phyloP scores from a whole-genome alignment of 2,797 vertebrate species.

The Avahi laniger region DNA sequence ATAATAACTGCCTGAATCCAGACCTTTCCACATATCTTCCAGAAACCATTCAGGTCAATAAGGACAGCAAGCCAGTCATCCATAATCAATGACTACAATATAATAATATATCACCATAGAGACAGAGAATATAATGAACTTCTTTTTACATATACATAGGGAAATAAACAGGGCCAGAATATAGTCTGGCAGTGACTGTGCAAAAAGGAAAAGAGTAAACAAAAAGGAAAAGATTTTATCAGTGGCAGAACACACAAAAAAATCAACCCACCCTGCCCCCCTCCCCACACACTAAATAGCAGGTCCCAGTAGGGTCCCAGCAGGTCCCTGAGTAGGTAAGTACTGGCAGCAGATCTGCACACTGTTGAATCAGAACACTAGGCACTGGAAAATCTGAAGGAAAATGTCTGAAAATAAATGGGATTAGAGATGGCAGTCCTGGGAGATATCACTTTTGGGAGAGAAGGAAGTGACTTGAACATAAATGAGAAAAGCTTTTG shows the following conservation, averaged over 20 bases:
- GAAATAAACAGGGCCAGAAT: background rate
- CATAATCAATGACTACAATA: background rate
- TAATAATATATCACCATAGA: background rate
- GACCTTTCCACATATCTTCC: background rate
- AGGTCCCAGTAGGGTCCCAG: too few species aligned
- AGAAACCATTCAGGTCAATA: background rate
- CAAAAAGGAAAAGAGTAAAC: background rate
- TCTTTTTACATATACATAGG: background rate
- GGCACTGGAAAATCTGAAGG: background rate
- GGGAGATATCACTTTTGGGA: background rate
- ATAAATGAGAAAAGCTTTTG: background rate
- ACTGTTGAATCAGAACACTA: background rate
- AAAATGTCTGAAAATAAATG: too few species aligned
- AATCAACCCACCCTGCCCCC: too few species aligned
- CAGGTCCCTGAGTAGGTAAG: background rate
- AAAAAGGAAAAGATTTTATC: background rate
- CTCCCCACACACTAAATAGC: too few species aligned
- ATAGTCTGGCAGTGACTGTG: too few species aligned
- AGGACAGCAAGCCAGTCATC: background rate
- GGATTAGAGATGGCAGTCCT: background rate
- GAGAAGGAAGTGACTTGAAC: background rate
- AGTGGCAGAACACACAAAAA: background rate
- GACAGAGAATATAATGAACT: background rate
- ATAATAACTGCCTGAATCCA: background rate
- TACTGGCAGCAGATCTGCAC: background rate